Conservation (phyloP, 2,797 vertebrate species). For the Pipistrellus pygmaeus region DNA sequence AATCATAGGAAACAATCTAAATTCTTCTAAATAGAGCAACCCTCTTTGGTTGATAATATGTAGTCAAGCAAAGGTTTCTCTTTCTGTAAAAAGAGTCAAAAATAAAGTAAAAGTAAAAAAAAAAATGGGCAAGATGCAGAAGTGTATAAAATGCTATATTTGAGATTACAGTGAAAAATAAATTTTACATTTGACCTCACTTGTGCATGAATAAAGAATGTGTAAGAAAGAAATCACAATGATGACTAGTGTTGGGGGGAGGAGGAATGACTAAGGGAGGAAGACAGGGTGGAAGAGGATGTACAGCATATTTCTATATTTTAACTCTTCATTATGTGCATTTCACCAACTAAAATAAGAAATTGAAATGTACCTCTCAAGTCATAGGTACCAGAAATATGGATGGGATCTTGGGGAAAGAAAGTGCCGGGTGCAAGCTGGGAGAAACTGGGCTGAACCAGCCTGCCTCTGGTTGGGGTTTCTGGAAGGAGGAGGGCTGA, state of each 20-base stretch:
- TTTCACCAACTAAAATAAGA: conserved; percentile 38
- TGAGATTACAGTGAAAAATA: conserved; percentile 20
- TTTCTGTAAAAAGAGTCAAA: background rate
- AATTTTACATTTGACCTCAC: conserved; percentile 28
- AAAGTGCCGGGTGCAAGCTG: background rate
- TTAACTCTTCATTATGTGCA: background rate
- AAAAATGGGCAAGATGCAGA: background rate
- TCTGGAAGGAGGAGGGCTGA: rapidly evolving
- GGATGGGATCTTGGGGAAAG: background rate
- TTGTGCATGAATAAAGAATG: background rate
- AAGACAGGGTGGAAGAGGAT: background rate
- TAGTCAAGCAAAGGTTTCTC: background rate
- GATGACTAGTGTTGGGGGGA: background rate
- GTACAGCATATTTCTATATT: background rate
- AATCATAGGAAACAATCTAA: background rate
- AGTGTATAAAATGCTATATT: background rate
- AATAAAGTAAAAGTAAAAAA: background rate
- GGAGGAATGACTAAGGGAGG: background rate
- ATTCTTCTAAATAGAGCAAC: background rate
- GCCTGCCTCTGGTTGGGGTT: background rate
- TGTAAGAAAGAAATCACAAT: conserved; percentile 21
- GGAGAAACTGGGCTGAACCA: background rate
- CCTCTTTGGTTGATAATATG: background rate
- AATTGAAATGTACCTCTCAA: conserved; percentile 1
- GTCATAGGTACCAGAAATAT: conserved; percentile 11